Percentiles rank a stretch among this genome's conserved stretches.
Evolutionary conservation across 1,140 invertebrate genomes (phyloP).

Genomic region (Araneus ventricosus): DNA sequence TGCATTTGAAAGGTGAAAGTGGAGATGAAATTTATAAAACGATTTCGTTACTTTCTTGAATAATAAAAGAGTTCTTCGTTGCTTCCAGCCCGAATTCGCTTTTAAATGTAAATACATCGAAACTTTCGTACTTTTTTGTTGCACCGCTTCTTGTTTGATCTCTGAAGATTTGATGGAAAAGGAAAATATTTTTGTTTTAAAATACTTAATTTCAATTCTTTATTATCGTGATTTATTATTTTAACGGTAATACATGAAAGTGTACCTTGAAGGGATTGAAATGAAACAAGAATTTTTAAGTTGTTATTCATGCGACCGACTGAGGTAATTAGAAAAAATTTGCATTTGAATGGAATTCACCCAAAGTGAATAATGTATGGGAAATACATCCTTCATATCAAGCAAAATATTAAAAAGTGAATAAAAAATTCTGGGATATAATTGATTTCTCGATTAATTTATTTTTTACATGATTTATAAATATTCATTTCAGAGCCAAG

Average conservation of each 20-base stretch:
- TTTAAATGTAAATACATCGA: not conserved
- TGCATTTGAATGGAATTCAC: not conserved
- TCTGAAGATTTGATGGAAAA: not conserved
- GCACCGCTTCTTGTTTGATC: constrained; percentile 27
- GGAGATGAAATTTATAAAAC: constrained; percentile 48
- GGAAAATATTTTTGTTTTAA: not conserved
- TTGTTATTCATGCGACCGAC: not conserved
- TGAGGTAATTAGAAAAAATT: not conserved
- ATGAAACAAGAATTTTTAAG: not conserved
- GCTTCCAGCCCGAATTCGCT: constrained; percentile 22
- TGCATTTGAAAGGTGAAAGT: constrained; percentile 42
- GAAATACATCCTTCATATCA: too few relatives aligned
- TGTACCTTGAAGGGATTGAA: not conserved
- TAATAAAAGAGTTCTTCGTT: constrained; percentile 27
- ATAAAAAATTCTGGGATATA: too few relatives aligned
- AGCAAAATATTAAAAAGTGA: too few relatives aligned
- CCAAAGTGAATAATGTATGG: not conserved
- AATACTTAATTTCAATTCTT: constrained; percentile 15
- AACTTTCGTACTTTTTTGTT: not conserved
- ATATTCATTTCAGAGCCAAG: too few relatives aligned
- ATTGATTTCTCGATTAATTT: too few relatives aligned
- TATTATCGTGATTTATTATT: not conserved
- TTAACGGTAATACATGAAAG: not conserved
- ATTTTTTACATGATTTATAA: too few relatives aligned
- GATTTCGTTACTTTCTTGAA: constrained; percentile 37